These are phyloP conservation scores for Mellilla xanthometata DNA, from an alignment of 2,888 invertebrate genomes.

Conservation along the genomic window DNA sequence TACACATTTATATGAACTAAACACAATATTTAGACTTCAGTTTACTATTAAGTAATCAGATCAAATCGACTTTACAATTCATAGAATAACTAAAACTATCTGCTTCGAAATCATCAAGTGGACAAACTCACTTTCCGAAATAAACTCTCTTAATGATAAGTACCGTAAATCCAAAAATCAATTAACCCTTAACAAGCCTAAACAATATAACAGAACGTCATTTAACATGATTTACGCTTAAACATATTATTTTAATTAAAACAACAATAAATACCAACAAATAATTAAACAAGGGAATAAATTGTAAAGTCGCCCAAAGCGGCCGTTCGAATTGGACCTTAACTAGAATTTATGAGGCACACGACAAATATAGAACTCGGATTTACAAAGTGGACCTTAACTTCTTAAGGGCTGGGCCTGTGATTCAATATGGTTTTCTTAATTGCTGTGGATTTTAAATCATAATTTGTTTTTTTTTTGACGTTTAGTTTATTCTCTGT, in stretches of 20 bases:
- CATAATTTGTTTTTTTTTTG: no score
- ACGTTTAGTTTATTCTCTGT: no score
- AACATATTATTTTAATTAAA: slow-evolving; percentile 42
- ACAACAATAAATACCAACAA: slow-evolving; percentile 39
- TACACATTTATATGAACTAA: no score
- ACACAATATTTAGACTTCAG: no score
- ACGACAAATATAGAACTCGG: slow-evolving; percentile 46
- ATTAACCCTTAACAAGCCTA: slow-evolving; percentile 19
- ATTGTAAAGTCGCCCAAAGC: slow-evolving; percentile 48
- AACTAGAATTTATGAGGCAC: slow-evolving; percentile 67
- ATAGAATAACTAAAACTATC: no score
- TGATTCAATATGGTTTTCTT: slow-evolving; percentile 1
- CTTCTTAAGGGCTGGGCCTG: slow-evolving; percentile 27
- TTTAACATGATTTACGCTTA: slow-evolving; percentile 32
- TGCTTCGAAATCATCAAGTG: no score
- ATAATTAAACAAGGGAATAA: slow-evolving; percentile 38
- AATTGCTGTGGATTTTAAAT: background rate
- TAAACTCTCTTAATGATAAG: background rate
- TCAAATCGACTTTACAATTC: no score
- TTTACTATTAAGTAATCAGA: no score
- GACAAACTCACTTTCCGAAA: no score
- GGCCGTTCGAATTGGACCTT: slow-evolving; percentile 43
- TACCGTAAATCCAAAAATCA: slow-evolving; percentile 17
- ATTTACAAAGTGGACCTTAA: slow-evolving; percentile 27
- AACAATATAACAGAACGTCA: slow-evolving; percentile 25